Base-by-base conservation (phyloP, 2,113 vertebrate species). In the Orientallactaga bullata region DNA sequence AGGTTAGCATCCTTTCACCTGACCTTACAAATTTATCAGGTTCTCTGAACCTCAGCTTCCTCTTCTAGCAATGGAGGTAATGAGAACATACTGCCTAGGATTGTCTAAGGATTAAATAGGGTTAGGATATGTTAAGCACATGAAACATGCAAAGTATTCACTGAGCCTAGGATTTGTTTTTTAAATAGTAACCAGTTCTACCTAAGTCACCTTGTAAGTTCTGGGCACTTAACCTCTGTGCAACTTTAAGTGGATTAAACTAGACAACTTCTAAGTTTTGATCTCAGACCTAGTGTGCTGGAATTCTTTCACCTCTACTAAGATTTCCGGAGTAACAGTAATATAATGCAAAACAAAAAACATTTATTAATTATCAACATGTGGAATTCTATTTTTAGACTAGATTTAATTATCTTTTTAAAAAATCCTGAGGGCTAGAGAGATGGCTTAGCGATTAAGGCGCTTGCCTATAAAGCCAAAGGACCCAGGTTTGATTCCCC, bases 341-440 rank as follows among this genome's bases (percentile, higher is more conserved):
- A 58, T 66, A 90, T 89, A 89, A 93, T 74, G 74, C 58, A 92
- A 96, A 91, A 26, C 63, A 76, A 91, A 80, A 51, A 23, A 23
- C 60, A 88, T 78, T 66, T 91, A 55, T 39, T 86, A 94, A 91
- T 32, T 91, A 88, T 1, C n/a, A 18, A 93, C 26, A 88, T 51
- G 26, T 1, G 26, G 10, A 69, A 89, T 61, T 86, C 51, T 37
- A 81, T 73, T 37, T 85, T 71, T 61, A 94, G 66, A 73, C 17
- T 66, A 85, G n/a, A 69, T 78, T 92, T 47, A 55, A 72, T 58
- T 72, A 90, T 37, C 32, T 84, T 79, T 35, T 65, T 58, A 68
- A 89, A 28, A 24, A 5, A 47, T 47, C 42, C 42, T 47, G 42
- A 47, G 42, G 42, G 42, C 42, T 47, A 8, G 42, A 47, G 42